Base-by-base conservation (phyloP, 2,113 vertebrate genomes). In the Gavia stellata region DNA sequence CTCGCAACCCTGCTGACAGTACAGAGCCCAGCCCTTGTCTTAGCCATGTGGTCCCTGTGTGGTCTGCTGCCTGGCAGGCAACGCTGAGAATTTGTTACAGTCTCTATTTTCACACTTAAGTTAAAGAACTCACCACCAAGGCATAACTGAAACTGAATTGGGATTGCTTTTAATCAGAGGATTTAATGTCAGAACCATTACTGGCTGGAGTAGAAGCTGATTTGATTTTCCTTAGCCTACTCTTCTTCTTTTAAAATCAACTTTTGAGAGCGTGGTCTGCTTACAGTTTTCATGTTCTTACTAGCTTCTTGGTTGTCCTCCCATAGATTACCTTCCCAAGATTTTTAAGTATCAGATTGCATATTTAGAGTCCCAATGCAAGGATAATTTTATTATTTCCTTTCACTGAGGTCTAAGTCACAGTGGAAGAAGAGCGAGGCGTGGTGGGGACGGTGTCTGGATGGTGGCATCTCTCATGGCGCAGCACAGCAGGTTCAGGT, bases 381-480 rank as follows among this genome's bases (percentile, higher is more conserved):
- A 91, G 20, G 50, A 55, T 78, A 67, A 83, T 71, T 83, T 70
- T 49, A 59, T 50, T 77, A 73, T 33, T 96, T 84, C 3, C 44
- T 83, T 81, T 79, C 45, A 36, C 56, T 25, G 18, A 79, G 36
- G 42, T 25, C 10, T 47, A 86, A 79, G 38, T 53, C 25, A 4
- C 6, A 19, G 50, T 29, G 7, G 26, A 36, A 84, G 33, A 33
- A n/a, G 63, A 50, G 40, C 4, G 31, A 66, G 11, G 44, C 1
- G 4, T 23, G 50, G 8, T 61, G 50, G 23, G 40, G 36, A 72
- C 3, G 2, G 21, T 2, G 1, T 62, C 38, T 50, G 38, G 38
- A 34, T 0, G 0, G 36, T 26, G n/a, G 13, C 1, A 1, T 16
- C 34, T 61, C 49, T 47, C 31, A 42, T 0, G 1, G 29, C 2